Evolutionary conservation across 2,888 invertebrate species (phyloP).

Genomic region (Cryptophagus acutangulus): DNA sequence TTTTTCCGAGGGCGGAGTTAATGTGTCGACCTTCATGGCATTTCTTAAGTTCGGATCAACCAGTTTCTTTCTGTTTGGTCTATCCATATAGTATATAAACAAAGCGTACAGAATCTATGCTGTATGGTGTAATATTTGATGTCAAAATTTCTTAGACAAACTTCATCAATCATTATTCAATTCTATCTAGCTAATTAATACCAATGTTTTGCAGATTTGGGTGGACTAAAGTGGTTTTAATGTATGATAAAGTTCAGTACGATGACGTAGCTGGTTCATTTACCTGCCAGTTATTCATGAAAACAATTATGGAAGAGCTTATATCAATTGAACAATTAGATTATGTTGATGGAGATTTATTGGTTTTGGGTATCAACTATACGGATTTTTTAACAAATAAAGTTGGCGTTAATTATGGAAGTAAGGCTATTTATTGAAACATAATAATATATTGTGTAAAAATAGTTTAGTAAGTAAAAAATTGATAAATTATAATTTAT

Average conservation of each 20-base stretch:
- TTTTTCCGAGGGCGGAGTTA: no score
- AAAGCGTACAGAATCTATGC: background rate
- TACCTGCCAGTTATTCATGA: slow-evolving; percentile 74
- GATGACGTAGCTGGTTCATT: slow-evolving; percentile 61
- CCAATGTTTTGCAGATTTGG: slow-evolving; percentile 59
- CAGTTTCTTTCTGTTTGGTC: no score
- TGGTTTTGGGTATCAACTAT: slow-evolving; percentile 51
- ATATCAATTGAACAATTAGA: slow-evolving; percentile 47
- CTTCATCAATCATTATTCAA: no score
- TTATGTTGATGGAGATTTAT: slow-evolving; percentile 60
- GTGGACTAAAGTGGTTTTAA: slow-evolving; percentile 67
- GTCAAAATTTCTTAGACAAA: no score
- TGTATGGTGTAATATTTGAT: background rate
- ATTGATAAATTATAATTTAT: slow-evolving; percentile 6
- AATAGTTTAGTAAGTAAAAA: slow-evolving; percentile 3
- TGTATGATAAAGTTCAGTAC: slow-evolving; percentile 73
- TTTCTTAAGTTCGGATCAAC: no score
- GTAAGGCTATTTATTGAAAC: no score
- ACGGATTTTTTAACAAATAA: slow-evolving; percentile 60
- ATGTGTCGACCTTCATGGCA: no score
- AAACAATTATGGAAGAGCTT: slow-evolving; percentile 61
- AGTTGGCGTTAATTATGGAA: slow-evolving; percentile 64
- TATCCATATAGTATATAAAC: no score
- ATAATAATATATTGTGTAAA: no score
- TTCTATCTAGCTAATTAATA: no score